Base-by-base conservation (phyloP, 1,140 invertebrate genomes). In the Acyrthosiphon pisum region DNA sequence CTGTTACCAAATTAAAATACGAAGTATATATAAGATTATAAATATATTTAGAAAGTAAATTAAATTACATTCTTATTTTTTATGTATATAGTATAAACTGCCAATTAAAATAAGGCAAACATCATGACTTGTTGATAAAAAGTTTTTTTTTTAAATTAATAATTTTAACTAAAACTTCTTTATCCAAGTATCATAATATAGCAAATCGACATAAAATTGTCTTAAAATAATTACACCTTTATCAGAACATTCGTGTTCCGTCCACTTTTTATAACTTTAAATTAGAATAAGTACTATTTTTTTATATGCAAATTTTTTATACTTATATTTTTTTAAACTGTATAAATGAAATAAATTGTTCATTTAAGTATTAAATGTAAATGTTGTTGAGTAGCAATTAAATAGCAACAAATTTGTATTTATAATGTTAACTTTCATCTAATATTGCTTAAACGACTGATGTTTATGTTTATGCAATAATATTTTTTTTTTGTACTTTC, bases 171-270 rank as follows among this genome's bases (percentile, higher is more conserved):
- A 6, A 56, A 56, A 53, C 23, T 18, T n/a, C 60, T 68, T 68
- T 76, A 35, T n/a, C 60, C 11, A n/a, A 76, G n/a, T 18, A n/a
- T 4, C n/a, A 20, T n/a, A 76, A 76, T 89, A 41, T 26, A 89
- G 23, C 9, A 56, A 41, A 26, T 23, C 26, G 60, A 76, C 35
- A 56, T 89, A 23, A 88, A 11, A 56, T 56, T 11, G 88, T 88
- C 26, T 37, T 37, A 30, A 41, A 44, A 56, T 41, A 0, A 60
- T 90, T 90, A 41, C 26, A 60, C 35, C 88, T 90, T 60, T 90
- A 90, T 90, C 89, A 90, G 37, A 90, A 90, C 30, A 90, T 68
- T 44, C 30, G 37, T 90, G 8, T 60, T 90, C 37, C 53, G 56
- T 90, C 89, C 89, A 90, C 37, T 44, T 60, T 44, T n/a, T 30